Conservation (phyloP, 2,113 vertebrate genomes). For the Chrysemys picta region DNA sequence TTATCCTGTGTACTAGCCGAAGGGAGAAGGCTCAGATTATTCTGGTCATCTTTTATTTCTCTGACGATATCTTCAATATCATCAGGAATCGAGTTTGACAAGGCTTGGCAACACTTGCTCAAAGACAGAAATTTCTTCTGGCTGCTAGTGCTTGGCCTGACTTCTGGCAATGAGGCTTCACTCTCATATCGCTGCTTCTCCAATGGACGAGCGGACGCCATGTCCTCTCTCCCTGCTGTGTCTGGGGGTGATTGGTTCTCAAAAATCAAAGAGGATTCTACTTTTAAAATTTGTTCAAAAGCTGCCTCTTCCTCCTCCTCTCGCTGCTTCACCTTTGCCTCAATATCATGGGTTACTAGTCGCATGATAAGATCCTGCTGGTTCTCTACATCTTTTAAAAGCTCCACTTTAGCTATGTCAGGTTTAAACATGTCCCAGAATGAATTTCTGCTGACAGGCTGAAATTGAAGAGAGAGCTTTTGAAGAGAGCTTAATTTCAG, state of each 20-base stretch:
- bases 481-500: neutral
- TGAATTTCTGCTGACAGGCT: slow-evolving; percentile 64
- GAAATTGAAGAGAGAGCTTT: slow-evolving; percentile 25
- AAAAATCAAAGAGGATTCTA: neutral
- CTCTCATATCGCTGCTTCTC: neutral
- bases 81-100: neutral
- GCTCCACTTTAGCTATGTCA: slow-evolving; percentile 67
- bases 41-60: neutral
- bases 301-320: neutral
- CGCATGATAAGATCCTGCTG: slow-evolving; percentile 61
- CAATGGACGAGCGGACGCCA: neutral
- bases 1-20: neutral
- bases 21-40: neutral
- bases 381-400: slow-evolving; percentile 65
- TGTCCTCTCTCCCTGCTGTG: neutral
- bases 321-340: neutral
- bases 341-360: slow-evolving; percentile 65
- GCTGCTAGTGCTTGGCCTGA: neutral
- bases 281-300: neutral
- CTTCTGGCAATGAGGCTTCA: neutral
- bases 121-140: slow-evolving; percentile 34
- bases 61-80: neutral
- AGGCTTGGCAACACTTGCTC: slow-evolving; percentile 35
- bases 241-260: neutral
- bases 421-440: slow-evolving; percentile 67